phyloP scores from a whole-genome alignment of 2,888 invertebrate genomes.

The Psylliodes chrysocephalus region DNA sequence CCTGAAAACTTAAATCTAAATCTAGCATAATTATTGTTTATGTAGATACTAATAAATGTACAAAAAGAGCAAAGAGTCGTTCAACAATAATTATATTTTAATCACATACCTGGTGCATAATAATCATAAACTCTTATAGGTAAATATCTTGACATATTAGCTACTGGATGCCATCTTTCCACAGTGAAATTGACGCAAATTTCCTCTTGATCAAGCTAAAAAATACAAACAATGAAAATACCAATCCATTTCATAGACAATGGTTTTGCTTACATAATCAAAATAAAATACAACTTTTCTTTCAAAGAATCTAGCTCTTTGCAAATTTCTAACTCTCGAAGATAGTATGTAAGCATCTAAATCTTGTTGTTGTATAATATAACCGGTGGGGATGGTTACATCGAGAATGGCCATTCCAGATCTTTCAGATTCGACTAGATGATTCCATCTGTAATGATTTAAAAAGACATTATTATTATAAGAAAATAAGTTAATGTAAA shows the following conservation, averaged over 20 bases:
- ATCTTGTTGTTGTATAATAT: conserved; percentile 89
- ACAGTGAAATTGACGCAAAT: conserved; percentile 93
- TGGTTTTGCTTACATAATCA: conserved; percentile 78
- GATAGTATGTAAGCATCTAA: conserved; percentile 86
- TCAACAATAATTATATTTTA: conserved; percentile 1
- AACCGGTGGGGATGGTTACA: conserved; percentile 89
- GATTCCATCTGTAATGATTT: conserved; percentile 77
- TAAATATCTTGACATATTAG: conserved; percentile 94
- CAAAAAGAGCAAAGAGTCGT: too few species aligned
- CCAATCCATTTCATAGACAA: neutral
- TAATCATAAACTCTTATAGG: conserved; percentile 93
- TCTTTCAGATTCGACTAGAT: conserved; percentile 79
- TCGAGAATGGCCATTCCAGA: conserved; percentile 91
- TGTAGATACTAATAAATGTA: too few species aligned
- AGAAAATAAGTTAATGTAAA: too few species aligned
- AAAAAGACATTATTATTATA: neutral
- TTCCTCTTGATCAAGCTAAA: conserved; percentile 81
- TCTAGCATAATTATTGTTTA: too few species aligned
- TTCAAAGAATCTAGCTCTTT: conserved; percentile 84
- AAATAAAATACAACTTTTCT: conserved; percentile 93
- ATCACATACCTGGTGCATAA: conserved; percentile 85
- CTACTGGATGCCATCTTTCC: conserved; percentile 95
- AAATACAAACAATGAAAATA: too few species aligned
- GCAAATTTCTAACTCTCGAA: conserved; percentile 81
- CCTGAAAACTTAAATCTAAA: too few species aligned